Percentiles rank a stretch among this genome's conserved stretches.
Evolutionary conservation across 2,113 vertebrate species (phyloP).

Genomic region (Callionymus lyra): DNA sequence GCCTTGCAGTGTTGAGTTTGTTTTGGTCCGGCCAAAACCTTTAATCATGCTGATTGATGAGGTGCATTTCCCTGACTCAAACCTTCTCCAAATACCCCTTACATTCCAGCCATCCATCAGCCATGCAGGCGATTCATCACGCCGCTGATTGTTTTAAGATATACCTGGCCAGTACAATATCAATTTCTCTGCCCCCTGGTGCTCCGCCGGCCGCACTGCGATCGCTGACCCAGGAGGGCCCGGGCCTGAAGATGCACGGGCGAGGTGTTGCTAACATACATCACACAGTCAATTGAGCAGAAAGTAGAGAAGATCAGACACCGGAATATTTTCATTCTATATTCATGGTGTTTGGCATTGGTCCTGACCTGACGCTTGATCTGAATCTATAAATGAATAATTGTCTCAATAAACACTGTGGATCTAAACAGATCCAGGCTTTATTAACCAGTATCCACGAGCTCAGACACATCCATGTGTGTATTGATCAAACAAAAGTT

Average conservation of each 20-base stretch:
- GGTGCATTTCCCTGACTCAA: slow-evolving; percentile 60
- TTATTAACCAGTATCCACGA: too few species aligned
- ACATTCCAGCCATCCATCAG: slow-evolving; percentile 52
- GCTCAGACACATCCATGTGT: too few species aligned
- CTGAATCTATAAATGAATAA: too few species aligned
- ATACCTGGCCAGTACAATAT: slow-evolving; percentile 55
- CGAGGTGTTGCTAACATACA: too few species aligned
- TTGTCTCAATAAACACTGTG: too few species aligned
- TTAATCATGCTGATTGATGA: slow-evolving; percentile 63
- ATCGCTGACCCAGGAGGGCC: slow-evolving; percentile 4
- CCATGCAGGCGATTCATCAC: slow-evolving; percentile 52
- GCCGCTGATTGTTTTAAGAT: slow-evolving; percentile 57
- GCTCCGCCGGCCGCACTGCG: slow-evolving; percentile 3
- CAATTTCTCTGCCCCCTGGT: slow-evolving; percentile 41
- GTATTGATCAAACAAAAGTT: too few species aligned
- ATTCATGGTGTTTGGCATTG: background rate
- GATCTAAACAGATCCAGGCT: too few species aligned
- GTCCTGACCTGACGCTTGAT: too few species aligned
- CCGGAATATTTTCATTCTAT: too few species aligned
- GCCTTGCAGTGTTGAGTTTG: slow-evolving; percentile 40
- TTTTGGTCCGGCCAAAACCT: slow-evolving; percentile 50
- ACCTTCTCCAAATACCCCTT: slow-evolving; percentile 52
- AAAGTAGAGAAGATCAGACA: too few species aligned
- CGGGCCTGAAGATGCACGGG: too few species aligned
- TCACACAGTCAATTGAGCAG: too few species aligned